These are phyloP conservation scores for Caenorhabditis panamensis DNA, from an alignment of 2,888 invertebrate genomes.

Conservation along the genomic window DNA sequence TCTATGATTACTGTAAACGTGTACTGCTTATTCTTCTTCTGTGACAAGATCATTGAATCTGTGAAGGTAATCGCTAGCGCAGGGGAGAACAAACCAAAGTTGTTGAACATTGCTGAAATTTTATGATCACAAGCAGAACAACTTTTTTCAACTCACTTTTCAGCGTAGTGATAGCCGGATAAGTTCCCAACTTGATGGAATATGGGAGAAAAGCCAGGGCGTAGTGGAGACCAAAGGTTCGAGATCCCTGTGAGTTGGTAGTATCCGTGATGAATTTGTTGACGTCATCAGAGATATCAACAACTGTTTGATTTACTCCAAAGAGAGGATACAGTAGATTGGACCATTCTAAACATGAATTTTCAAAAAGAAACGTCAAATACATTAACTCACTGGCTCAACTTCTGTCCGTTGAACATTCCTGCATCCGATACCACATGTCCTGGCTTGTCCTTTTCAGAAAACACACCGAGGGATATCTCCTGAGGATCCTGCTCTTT, in stretches of 20 bases:
- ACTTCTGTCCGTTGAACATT: constrained; percentile 5
- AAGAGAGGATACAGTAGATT: constrained; percentile 18
- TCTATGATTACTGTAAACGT: constrained; percentile 33
- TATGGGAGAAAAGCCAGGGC: constrained; percentile 65
- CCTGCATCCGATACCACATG: constrained; percentile 42
- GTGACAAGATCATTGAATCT: constrained; percentile 67
- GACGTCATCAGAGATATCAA: constrained; percentile 34
- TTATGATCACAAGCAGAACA: too few relatives aligned
- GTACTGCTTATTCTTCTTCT: constrained; percentile 36
- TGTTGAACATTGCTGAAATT: constrained; percentile 69
- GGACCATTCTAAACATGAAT: constrained; percentile 32
- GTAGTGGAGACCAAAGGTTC: constrained; percentile 72
- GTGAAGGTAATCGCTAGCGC: constrained; percentile 69
- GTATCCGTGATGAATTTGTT: constrained; percentile 35
- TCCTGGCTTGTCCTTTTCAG: constrained; percentile 34
- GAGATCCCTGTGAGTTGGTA: constrained; percentile 59
- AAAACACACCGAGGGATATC: constrained; percentile 54
- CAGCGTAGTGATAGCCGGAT: constrained; percentile 8
- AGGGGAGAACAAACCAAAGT: constrained; percentile 71
- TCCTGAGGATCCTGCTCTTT: constrained; percentile 64
- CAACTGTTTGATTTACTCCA: constrained; percentile 38
- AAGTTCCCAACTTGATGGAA: not conserved
- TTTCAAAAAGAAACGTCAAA: not conserved
- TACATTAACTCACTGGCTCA: constrained; percentile 25
- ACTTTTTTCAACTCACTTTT: constrained; percentile 16